Conservation (phyloP, 2,113 vertebrate genomes). For the Stictonetta naevosa region DNA sequence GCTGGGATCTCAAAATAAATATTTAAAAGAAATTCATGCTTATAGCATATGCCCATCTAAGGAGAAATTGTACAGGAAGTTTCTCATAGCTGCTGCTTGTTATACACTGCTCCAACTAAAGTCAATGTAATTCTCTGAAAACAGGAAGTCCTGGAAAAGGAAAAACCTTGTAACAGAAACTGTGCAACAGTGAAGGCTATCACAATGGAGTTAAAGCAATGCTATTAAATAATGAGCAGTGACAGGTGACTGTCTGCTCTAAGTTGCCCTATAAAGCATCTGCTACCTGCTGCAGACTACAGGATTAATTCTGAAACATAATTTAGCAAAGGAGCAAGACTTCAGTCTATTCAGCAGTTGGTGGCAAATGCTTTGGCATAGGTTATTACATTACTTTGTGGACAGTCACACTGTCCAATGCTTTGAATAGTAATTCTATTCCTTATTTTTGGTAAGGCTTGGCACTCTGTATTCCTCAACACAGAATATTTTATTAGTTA, state of each 20-base stretch:
- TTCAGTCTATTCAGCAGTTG: neutral
- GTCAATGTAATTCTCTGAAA: conserved; percentile 46
- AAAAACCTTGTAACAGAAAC: conserved; percentile 17
- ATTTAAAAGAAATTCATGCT: neutral
- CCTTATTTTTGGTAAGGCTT: neutral
- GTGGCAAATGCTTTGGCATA: neutral
- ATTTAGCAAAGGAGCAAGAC: conserved; percentile 46
- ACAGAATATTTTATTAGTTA: neutral
- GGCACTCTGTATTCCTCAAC: neutral
- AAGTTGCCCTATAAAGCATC: conserved; percentile 4
- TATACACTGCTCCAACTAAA: neutral
- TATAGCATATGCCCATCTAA: neutral
- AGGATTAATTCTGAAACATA: conserved; percentile 30
- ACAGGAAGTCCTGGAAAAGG: conserved; percentile 52
- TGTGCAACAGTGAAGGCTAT: neutral
- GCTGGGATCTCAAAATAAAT: neutral
- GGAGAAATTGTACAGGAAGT: neutral
- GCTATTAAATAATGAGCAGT: conserved; percentile 64
- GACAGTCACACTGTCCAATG: neutral
- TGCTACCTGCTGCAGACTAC: conserved; percentile 45
- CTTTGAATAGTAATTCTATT: neutral
- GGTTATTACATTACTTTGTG: neutral
- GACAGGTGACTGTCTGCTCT: conserved; percentile 31
- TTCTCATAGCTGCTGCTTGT: neutral
- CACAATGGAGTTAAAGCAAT: neutral